These are phyloP conservation scores for Yponomeuta cagnagella DNA, from an alignment of 2,888 invertebrate genomes.

Conservation along the genomic window DNA sequence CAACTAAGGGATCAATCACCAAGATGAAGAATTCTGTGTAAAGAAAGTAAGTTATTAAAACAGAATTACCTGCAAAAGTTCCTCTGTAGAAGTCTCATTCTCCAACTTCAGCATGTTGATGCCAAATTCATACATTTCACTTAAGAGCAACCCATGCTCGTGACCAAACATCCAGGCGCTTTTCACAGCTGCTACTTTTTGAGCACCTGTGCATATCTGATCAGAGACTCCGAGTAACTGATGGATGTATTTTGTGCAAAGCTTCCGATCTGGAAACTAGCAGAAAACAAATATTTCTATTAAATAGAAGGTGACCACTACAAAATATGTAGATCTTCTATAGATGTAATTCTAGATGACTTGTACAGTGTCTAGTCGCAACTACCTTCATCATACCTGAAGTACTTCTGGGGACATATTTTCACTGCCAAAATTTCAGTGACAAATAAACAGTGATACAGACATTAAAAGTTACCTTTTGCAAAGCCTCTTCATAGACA, in stretches of 20 bases:
- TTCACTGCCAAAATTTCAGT: not conserved
- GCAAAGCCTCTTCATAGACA: slow-evolving; percentile 58
- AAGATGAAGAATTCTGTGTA: no score
- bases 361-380: not conserved
- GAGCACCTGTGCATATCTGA: slow-evolving; percentile 39
- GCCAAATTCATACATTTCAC: slow-evolving; percentile 63
- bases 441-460: not conserved
- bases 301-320: not conserved
- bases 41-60: no score
- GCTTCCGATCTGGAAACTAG: slow-evolving; percentile 53
- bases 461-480: slow-evolving; percentile 33
- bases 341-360: not conserved
- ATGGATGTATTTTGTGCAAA: slow-evolving; percentile 62
- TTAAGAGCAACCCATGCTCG: slow-evolving; percentile 48
- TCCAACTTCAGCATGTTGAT: slow-evolving; percentile 52
- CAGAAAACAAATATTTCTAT: not conserved
- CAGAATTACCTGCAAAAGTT: slow-evolving; percentile 44
- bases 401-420: no score
- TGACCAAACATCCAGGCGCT: slow-evolving; percentile 59
- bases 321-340: no score
- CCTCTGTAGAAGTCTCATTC: slow-evolving; percentile 39
- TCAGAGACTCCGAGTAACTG: slow-evolving; percentile 44
- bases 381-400: not conserved
- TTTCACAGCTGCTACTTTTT: slow-evolving; percentile 53
- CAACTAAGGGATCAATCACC: no score